Conservation (phyloP, 2,888 invertebrate genomes). For the Archaeoteleia sp. region DNA sequence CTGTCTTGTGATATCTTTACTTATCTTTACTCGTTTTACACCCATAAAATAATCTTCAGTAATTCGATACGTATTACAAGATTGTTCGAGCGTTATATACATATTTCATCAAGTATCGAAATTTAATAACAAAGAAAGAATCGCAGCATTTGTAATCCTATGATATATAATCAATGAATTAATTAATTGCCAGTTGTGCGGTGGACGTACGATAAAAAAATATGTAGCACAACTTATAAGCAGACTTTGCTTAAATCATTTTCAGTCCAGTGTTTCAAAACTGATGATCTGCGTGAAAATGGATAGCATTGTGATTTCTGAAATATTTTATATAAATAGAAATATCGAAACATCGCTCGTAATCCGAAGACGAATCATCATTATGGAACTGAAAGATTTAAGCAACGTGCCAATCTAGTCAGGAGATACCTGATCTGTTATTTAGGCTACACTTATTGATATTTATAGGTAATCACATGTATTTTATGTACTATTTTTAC, state of each 20-base stretch:
- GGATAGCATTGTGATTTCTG: no score
- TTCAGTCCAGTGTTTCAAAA: constrained; percentile 17
- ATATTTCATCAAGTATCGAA: constrained; percentile 22
- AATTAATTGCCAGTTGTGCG: constrained; percentile 31
- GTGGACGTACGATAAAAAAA: constrained; percentile 23
- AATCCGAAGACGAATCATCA: no score
- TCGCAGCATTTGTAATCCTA: neutral
- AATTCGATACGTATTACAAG: constrained; percentile 38
- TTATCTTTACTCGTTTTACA: constrained; percentile 11
- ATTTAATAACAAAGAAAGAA: constrained; percentile 19
- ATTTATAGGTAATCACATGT: constrained; percentile 36
- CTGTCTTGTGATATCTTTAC: constrained; percentile 6
- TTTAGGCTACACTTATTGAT: constrained; percentile 41
- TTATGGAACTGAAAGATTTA: constrained; percentile 23
- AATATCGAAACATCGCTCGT: no score
- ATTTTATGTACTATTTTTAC: constrained; percentile 7
- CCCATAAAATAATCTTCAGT: constrained; percentile 21
- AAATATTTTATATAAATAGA: no score
- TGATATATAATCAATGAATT: constrained; percentile 11
- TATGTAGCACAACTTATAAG: constrained; percentile 31
- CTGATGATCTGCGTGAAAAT: no score
- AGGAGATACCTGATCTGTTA: constrained; percentile 17
- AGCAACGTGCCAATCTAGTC: constrained; percentile 13
- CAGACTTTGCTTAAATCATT: constrained; percentile 21
- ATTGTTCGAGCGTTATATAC: constrained; percentile 51